phyloP scores from a whole-genome alignment of 53 echinoderm and acorn worm species.

The Echinometra lucunter region DNA sequence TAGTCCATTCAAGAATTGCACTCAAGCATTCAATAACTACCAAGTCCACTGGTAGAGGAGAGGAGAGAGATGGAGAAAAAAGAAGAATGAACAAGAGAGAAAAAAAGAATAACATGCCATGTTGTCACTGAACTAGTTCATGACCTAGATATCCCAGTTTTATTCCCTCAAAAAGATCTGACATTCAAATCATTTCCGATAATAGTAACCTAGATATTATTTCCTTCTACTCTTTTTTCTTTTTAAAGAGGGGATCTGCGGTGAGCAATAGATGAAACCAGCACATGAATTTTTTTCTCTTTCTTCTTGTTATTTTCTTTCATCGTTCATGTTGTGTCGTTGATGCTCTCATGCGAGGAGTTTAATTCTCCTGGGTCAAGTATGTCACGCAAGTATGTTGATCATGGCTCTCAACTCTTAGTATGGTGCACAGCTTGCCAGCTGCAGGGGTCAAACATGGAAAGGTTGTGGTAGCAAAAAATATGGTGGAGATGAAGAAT shows the following conservation, averaged over 20 bases:
- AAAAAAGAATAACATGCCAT: slow-evolving; percentile 65
- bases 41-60: slow-evolving; percentile 21
- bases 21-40: slow-evolving; percentile 60
- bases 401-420: slow-evolving; percentile 15
- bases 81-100: slow-evolving; percentile 15
- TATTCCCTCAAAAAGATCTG: slow-evolving; percentile 63
- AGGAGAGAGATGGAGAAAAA: not conserved
- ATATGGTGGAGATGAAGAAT: not conserved
- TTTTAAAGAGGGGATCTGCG: slow-evolving; percentile 33
- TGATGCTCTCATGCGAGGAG: slow-evolving; percentile 46
- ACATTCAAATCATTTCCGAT: slow-evolving; percentile 72
- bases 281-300: slow-evolving; percentile 36
- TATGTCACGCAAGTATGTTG: slow-evolving; percentile 65
- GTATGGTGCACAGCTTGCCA: slow-evolving; percentile 48
- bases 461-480: not conserved
- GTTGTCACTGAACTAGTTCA: slow-evolving; percentile 72
- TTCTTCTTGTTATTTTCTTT: slow-evolving; percentile 4
- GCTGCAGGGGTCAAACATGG: slow-evolving; percentile 17
- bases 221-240: slow-evolving; percentile 59
- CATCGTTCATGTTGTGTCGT: slow-evolving; percentile 51
- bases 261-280: slow-evolving; percentile 30
- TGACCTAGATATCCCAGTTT: slow-evolving; percentile 70
- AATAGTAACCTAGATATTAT: slow-evolving; percentile 72
- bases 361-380: slow-evolving; percentile 64
- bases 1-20: slow-evolving; percentile 58